Evolutionary conservation across 2,797 vertebrate species (phyloP).

Genomic region (Liasis olivaceus): DNA sequence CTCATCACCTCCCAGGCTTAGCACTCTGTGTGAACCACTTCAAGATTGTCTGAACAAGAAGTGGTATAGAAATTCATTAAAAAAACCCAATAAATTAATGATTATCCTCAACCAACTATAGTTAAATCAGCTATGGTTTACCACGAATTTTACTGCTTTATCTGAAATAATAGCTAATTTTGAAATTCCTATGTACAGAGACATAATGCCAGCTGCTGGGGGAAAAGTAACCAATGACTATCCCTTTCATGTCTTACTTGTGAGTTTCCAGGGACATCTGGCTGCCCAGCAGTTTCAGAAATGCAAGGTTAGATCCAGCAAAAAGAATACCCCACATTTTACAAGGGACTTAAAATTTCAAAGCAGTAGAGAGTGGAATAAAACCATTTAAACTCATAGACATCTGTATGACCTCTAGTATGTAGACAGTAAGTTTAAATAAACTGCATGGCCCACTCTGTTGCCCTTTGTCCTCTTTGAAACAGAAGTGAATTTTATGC

Average conservation of each 20-base stretch:
- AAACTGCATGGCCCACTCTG: not conserved
- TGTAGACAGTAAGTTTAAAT: not conserved
- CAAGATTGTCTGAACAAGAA: not conserved
- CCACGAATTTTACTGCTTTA: not conserved
- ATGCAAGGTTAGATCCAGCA: not conserved
- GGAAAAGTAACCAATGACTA: not conserved
- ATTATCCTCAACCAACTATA: too few relatives aligned
- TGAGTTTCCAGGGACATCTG: not conserved
- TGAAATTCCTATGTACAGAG: not conserved
- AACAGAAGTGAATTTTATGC: not conserved
- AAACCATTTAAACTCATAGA: constrained; percentile 11
- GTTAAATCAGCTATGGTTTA: too few relatives aligned
- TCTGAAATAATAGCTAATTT: not conserved
- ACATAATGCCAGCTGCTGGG: not conserved
- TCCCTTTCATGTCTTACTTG: not conserved
- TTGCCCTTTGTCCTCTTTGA: not conserved
- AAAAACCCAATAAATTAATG: too few relatives aligned
- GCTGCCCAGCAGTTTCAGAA: not conserved
- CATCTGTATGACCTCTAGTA: not conserved
- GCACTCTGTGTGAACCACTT: not conserved
- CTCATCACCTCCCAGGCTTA: not conserved
- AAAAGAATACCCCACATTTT: not conserved
- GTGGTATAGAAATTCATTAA: not conserved
- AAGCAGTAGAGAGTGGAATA: not conserved
- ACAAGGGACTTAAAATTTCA: not conserved